phyloP scores from a whole-genome alignment of 1,140 invertebrate genomes.

The Pygmarrhopalites habei region DNA sequence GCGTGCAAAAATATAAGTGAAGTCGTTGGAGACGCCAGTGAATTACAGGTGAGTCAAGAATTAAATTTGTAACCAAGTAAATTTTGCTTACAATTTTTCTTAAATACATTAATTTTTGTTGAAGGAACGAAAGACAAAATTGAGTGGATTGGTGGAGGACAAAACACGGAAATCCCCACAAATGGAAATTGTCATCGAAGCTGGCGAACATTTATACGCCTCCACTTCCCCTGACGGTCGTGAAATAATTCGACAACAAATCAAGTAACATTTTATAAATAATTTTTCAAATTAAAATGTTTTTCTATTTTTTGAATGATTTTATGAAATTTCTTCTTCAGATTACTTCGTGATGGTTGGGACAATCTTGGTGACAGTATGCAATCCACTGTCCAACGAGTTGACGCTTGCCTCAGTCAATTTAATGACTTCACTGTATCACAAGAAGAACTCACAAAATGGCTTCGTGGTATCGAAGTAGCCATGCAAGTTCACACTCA shows the following conservation, averaged over 20 bases:
- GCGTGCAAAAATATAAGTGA: constrained; percentile 70
- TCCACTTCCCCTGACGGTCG: constrained; percentile 89
- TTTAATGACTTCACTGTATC: constrained; percentile 80
- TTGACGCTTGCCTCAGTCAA: constrained; percentile 80
- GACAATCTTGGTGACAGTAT: constrained; percentile 77
- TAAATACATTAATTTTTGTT: constrained; percentile 4
- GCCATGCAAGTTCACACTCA: constrained; percentile 87
- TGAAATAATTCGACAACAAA: constrained; percentile 81
- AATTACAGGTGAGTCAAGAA: constrained; percentile 52
- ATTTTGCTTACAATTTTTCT: constrained; percentile 10
- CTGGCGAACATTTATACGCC: constrained; percentile 83
- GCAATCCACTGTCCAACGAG: constrained; percentile 61
- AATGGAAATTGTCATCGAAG: constrained; percentile 77
- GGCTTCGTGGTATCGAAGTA: constrained; percentile 82
- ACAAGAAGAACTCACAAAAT: constrained; percentile 85
- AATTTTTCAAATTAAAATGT: constrained; percentile 3
- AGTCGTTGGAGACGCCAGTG: constrained; percentile 75
- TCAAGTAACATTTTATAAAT: no score
- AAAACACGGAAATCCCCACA: constrained; percentile 69
- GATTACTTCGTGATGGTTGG: constrained; percentile 74
- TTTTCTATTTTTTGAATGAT: background rate
- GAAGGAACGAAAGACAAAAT: constrained; percentile 71
- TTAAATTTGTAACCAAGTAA: background rate
- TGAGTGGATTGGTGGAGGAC: constrained; percentile 71
- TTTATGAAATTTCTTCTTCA: no score